Evolutionary conservation across 2,113 vertebrate genomes (phyloP), one percentile per base, ranked within the genome.

Genomic region (Gobiocypris rarus): DNA sequence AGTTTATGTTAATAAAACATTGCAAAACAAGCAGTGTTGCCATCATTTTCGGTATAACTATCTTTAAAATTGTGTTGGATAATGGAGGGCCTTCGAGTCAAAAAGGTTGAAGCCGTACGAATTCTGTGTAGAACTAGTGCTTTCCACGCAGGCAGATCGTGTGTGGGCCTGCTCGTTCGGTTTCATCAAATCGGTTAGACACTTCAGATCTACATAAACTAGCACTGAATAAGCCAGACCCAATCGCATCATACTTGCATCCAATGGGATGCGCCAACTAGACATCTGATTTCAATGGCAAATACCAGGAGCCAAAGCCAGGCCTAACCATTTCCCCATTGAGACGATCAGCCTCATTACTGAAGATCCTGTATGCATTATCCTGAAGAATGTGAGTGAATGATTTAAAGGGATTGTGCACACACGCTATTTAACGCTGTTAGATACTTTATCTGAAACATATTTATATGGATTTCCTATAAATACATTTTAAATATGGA

Each of bases 201-300:
- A 17, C 3, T 78, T 17, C n/a, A 43, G 15, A 31, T 63, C 38
- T n/a, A 19, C 6, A 63, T 14, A 63, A 45, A 80, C 75, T 43
- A 50, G 9, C 11, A 9, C 59, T 13, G 24, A 50, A 45, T 38
- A 63, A 61, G 58, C 58, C 38, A 17, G 41, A 24, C 24, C n/a
- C 38, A 63, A 19, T 41, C n/a, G 41, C 76, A 79, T 63, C 38
- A 41, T 4, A 9, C 22, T 24, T 45, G 31, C 54, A 59, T 61
- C 54, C 54, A 61, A 61, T 43, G 22, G 34, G 22, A 78, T 17
- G 58, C 56, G 3, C 26, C 43, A 67, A 31, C 41, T 43, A 67
- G 17, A 50, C 56, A 80, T 80, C 59, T 48, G 43, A 65, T 81
- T 81, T 67, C 26, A 65, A 67, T 67, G n/a, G 77, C 77, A 67